These are phyloP conservation scores for Apteryx owenii DNA, from an alignment of 2,113 vertebrate species.

Conservation along the genomic window DNA sequence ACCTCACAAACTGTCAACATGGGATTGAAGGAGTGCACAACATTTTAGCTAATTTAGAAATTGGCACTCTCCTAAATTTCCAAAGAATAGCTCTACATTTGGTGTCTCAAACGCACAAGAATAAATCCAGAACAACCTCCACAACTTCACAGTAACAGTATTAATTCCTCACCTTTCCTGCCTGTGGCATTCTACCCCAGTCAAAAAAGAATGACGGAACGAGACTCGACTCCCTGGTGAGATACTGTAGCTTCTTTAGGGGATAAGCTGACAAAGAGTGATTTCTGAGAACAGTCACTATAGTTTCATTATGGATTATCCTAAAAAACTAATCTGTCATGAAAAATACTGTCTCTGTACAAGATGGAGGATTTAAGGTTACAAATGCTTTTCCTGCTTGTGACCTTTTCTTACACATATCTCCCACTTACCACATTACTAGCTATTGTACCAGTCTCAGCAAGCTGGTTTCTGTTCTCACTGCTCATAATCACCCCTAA, in stretches of 20 bases:
- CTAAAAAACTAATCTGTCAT: not conserved
- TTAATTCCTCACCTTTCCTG: not conserved
- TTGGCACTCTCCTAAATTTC: not conserved
- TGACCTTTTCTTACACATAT: not conserved
- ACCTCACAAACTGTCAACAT: not conserved
- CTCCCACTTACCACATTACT: not conserved
- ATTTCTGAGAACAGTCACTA: not conserved
- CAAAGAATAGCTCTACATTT: not conserved
- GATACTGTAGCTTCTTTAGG: not conserved
- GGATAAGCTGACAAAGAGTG: accelerated
- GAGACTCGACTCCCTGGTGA: not conserved
- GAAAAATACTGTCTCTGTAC: not conserved
- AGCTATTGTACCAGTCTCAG: not conserved
- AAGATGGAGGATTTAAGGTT: not conserved
- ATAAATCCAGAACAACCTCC: not conserved
- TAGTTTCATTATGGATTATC: not conserved
- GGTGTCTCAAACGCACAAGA: not conserved
- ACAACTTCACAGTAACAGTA: not conserved
- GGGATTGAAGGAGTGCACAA: not conserved
- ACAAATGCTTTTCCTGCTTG: not conserved
- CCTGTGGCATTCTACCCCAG: not conserved
- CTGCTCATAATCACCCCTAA: not conserved
- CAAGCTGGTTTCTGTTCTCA: not conserved
- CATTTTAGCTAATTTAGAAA: not conserved
- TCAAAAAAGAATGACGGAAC: not conserved